phyloP scores from a whole-genome alignment of 2,888 invertebrate genomes.

The Platynereis dumerilii region DNA sequence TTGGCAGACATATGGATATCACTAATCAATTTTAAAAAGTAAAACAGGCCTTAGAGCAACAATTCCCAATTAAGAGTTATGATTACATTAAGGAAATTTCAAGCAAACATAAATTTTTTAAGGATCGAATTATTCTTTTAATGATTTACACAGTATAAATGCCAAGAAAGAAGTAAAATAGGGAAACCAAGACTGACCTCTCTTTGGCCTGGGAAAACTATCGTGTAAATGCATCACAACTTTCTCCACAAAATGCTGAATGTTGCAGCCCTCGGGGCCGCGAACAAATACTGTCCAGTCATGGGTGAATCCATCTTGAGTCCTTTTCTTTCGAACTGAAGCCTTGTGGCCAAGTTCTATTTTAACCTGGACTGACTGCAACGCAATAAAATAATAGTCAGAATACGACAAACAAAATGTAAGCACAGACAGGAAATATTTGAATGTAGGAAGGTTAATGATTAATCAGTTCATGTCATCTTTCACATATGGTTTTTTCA shows the following conservation, averaged over 20 bases:
- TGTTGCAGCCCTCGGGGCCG: slow-evolving; percentile 84
- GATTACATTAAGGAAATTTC: too few species aligned
- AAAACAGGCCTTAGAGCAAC: too few species aligned
- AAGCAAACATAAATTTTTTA: neutral
- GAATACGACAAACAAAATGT: neutral
- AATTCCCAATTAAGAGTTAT: too few species aligned
- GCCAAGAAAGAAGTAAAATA: too few species aligned
- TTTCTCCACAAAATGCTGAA: slow-evolving; percentile 90
- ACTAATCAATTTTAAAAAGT: too few species aligned
- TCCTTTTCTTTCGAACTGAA: slow-evolving; percentile 78
- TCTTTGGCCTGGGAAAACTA: slow-evolving; percentile 88
- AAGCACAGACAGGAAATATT: too few species aligned
- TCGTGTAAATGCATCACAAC: slow-evolving; percentile 87
- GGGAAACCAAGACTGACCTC: slow-evolving; percentile 75
- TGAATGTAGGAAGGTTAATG: too few species aligned
- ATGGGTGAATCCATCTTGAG: slow-evolving; percentile 91
- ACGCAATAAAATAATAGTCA: neutral
- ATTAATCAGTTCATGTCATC: too few species aligned
- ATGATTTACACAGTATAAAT: too few species aligned
- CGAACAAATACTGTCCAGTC: slow-evolving; percentile 96
- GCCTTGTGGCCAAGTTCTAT: slow-evolving; percentile 94
- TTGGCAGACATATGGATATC: too few species aligned
- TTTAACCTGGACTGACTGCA: slow-evolving; percentile 73
- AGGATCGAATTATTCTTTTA: neutral
- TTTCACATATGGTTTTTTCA: too few species aligned